Evolutionary conservation across 1,140 invertebrate species (phyloP), one percentile per base, ranked within the genome.

Genomic region (Drosophila nigromelanica): DNA sequence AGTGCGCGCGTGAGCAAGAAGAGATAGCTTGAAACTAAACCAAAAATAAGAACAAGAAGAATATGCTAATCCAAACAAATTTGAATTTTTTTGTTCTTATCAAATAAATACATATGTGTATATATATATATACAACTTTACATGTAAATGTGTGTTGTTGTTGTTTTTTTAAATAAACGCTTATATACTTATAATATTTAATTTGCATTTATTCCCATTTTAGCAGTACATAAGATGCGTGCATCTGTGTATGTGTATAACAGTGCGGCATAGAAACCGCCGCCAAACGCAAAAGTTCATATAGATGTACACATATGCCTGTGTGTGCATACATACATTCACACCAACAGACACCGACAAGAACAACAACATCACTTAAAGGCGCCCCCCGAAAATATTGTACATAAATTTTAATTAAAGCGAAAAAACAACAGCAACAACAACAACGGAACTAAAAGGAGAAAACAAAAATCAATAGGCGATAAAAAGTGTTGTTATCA

Each of bases 381-480:
- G 75, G 71, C 73, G 76, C 73, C 80, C 59, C 42, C 51, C 75
- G 79, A 81, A 82, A 83, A 73, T 70, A 80, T 69, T 73, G 72
- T 71, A 82, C 79, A 82, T 89, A 69, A 80, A 77, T 77, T 83
- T 89, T 83, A 83, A 89, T 83, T 89, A 83, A 83, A 62, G 61
- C 51, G 63, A 63, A 68, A 48, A 54, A 40, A 47, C 40, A 72
- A 50, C 45, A 72, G 67, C 45, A 62, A 52, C 39, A 52, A 61
- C 27, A 50, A 14, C 40, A 50, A 14, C 40, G 45, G 56, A 66
- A 63, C 69, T 61, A 15, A 61, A 77, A 75, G 51, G 35, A 50
- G 67, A 63, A 76, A 82, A 87, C 83, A 87, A 83, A 71, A 82
- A 72, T 51, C 76, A 58, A 64, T 56, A 77, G 83, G 82, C 72